Percentiles rank a stretch among this genome's conserved stretches.
Conservation (phyloP, 2,113 vertebrate genomes). For the rat (Rattus norvegicus) region GRCr8 NC_086027.1:43810501-43811000, state of each 20-base stretch:
- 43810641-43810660: neutral
- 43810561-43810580: neutral
- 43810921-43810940: neutral
- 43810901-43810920: neutral
- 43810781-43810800: neutral
- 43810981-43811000: neutral
- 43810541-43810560: neutral
- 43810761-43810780: neutral
- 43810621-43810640: neutral
- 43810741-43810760: neutral
- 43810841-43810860: no score
- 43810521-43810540: neutral
- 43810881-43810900: neutral
- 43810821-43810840: neutral
- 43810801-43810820: neutral
- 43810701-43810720: no score
- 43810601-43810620: neutral
- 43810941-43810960: neutral
- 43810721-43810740: neutral
- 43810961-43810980: neutral
- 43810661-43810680: neutral
- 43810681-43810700: neutral
- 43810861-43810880: neutral
- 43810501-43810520: neutral
- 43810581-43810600: neutral